phyloP scores from a whole-genome alignment of 53 echinoderm and acorn worm species.

The Stichopus horrens region DNA sequence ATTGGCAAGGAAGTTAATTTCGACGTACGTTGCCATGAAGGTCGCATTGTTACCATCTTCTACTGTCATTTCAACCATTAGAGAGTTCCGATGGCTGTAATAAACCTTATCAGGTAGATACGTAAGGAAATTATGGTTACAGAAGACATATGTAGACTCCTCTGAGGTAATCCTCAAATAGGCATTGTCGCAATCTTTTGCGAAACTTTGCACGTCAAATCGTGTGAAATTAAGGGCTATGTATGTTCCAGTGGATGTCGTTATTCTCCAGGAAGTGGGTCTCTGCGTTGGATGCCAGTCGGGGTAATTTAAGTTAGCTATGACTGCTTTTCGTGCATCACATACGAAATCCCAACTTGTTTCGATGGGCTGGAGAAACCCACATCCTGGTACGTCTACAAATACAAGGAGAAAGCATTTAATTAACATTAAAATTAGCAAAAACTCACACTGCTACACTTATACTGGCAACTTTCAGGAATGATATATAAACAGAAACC shows the following conservation, averaged over 20 bases:
- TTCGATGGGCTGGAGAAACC: not conserved
- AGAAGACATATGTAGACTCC: not conserved
- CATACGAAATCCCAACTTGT: not conserved
- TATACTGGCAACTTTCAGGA: no score
- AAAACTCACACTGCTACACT: no score
- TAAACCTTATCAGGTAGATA: not conserved
- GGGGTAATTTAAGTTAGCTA: not conserved
- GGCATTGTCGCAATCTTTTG: not conserved
- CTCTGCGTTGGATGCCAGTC: not conserved
- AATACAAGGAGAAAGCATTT: no score
- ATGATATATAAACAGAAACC: no score
- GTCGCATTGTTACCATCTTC: not conserved
- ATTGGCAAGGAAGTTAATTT: not conserved
- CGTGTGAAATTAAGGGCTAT: not conserved
- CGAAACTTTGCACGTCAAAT: not conserved
- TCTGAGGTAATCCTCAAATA: not conserved
- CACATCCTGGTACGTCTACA: not conserved
- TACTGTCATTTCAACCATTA: not conserved
- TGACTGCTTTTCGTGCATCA: not conserved
- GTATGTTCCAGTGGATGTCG: not conserved
- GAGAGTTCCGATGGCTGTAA: not conserved
- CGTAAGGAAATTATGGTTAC: not conserved
- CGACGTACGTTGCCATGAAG: not conserved
- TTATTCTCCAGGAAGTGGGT: not conserved
- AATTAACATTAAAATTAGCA: no score